Evolutionary conservation across 64 coral and sea anemone genomes (phyloP).

Genomic region (Montipora cactus): DNA sequence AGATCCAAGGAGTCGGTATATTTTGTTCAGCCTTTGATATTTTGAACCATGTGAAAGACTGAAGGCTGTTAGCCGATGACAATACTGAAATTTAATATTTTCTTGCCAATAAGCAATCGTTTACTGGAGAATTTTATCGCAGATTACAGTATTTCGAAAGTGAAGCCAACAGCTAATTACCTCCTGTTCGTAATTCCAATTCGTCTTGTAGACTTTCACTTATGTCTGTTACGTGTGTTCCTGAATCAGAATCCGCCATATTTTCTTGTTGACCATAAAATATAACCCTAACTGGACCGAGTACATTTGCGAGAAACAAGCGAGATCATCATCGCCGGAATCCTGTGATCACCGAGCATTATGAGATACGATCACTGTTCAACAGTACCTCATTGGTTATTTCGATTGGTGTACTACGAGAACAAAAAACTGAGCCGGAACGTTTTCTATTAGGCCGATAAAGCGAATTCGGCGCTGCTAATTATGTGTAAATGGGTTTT

Average conservation of each 20-base stretch:
- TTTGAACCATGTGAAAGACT: neutral
- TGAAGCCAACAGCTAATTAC: constrained; percentile 40
- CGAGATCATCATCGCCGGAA: neutral
- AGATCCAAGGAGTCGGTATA: too few relatives aligned
- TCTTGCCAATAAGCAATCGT: neutral
- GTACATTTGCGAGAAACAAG: neutral
- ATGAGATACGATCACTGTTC: neutral
- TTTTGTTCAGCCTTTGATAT: too few relatives aligned
- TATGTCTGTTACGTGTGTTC: constrained; percentile 86
- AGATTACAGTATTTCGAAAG: neutral
- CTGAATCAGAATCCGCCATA: constrained; percentile 94
- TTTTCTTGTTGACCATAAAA: constrained; percentile 48
- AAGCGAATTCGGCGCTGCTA: neutral
- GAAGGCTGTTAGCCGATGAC: neutral
- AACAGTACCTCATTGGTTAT: neutral
- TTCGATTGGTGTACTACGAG: constrained; percentile 8
- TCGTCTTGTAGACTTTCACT: constrained; percentile 72
- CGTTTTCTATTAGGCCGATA: neutral
- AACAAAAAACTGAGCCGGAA: neutral
- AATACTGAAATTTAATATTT: neutral
- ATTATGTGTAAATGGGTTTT: constrained; percentile 27
- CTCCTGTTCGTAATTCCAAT: constrained; percentile 75
- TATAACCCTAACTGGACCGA: constrained; percentile 26
- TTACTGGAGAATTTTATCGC: neutral
- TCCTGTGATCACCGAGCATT: neutral